These are phyloP conservation scores for Tribolium castaneum DNA, from an alignment of 1,140 invertebrate genomes.

Conservation along the genomic window DNA sequence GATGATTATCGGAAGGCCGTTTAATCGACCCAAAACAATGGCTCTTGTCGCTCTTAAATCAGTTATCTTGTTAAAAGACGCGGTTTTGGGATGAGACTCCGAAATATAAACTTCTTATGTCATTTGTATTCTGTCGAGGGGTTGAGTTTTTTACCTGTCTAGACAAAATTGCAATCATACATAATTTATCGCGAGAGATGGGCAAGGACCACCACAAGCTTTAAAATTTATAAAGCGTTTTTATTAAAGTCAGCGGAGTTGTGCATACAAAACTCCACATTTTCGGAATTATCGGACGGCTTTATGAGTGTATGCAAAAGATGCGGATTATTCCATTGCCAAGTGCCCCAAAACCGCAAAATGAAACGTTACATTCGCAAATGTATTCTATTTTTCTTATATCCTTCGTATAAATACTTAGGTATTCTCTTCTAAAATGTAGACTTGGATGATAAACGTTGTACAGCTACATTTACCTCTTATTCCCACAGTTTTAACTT, in stretches of 20 bases:
- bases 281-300: too few species aligned
- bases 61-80: slow-evolving; percentile 52
- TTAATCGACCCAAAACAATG: slow-evolving; percentile 49
- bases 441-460: too few species aligned
- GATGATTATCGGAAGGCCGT: slow-evolving; percentile 41
- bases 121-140: slow-evolving; percentile 52
- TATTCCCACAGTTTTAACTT: too few species aligned
- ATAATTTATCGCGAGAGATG: neutral
- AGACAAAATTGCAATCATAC: slow-evolving; percentile 38
- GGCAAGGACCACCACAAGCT: neutral
- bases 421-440: too few species aligned
- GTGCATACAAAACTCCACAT: neutral
- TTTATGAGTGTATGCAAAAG: too few species aligned
- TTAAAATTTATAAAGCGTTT: neutral
- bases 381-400: too few species aligned
- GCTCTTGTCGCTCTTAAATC: slow-evolving; percentile 52
- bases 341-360: too few species aligned
- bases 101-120: slow-evolving; percentile 31
- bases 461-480: too few species aligned
- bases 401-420: too few species aligned
- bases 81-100: slow-evolving; percentile 16
- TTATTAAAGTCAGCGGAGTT: neutral
- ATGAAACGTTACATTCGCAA: too few species aligned
- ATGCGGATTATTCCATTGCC: too few species aligned
- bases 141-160: slow-evolving; percentile 47